Conservation (phyloP, 2,797 vertebrate genomes). For the Bryconaethiops microstoma region DNA sequence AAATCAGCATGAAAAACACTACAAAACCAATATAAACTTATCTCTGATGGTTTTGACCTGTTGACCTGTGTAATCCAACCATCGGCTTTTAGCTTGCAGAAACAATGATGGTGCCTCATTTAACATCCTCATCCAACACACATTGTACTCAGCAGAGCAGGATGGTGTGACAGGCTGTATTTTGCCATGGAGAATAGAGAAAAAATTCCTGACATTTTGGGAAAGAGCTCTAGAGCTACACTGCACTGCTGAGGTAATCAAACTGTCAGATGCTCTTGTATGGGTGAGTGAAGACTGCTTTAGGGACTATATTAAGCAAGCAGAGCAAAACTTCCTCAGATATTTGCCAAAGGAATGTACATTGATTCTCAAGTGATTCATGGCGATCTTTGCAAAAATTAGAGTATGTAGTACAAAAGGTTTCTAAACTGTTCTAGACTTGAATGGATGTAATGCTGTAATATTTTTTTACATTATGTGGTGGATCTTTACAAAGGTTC, state of each 20-base stretch:
- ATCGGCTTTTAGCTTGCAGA: not conserved
- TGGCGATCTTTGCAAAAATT: slow-evolving; percentile 3
- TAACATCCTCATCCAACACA: not conserved
- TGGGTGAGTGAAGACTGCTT: not conserved
- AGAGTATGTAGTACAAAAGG: not conserved
- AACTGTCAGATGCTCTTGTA: slow-evolving; percentile 26
- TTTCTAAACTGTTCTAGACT: no score
- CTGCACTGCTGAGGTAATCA: slow-evolving; percentile 5
- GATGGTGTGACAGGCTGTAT: slow-evolving; percentile 2
- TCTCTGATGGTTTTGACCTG: no score
- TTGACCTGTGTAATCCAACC: slow-evolving; percentile 4
- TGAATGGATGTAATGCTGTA: not conserved
- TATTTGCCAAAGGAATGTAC: slow-evolving; percentile 19
- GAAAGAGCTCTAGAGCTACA: not conserved
- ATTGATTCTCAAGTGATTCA: slow-evolving; percentile 2
- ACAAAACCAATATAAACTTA: no score
- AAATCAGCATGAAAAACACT: no score
- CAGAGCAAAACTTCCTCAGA: slow-evolving; percentile 27
- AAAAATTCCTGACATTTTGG: slow-evolving; percentile 18
- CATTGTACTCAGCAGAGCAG: not conserved
- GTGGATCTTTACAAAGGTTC: no score
- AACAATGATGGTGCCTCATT: not conserved
- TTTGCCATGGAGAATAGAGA: not conserved
- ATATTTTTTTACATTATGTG: no score
- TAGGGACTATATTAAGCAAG: slow-evolving; percentile 11